Evolutionary conservation across 2,113 vertebrate species (phyloP), one percentile per base, ranked within the genome.

Genomic region (Megalops atlanticus): DNA sequence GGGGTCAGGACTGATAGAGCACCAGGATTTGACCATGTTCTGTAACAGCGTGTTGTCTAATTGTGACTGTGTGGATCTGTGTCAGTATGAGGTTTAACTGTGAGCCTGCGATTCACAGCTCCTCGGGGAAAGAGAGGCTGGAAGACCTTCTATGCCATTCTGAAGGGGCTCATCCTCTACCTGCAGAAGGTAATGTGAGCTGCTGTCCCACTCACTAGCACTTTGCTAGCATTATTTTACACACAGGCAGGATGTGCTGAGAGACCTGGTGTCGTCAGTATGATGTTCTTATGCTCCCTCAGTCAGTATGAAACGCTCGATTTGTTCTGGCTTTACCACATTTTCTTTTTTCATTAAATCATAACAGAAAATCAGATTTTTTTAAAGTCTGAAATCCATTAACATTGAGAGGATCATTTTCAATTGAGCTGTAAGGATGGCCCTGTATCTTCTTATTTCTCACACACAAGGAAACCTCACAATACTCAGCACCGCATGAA

Each of bases 121-220:
- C 95, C 98, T 0, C 94, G 97, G 78, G 98, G 98, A 33, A 98
- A 97, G 86, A 92, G 98, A n/a, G 92, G 98, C 38, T 99, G 98
- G 98, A 99, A 98, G 91, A 94, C 94, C 0, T 99, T 99, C 92
- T 96, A 97, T 0, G 96, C 94, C 54, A 94, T 96, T 81, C 91
- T 99, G 88, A 98, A 98, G 87, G 98, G 98, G 41, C 96, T 98
- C 91, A 96, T 99, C 77, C 96, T 99, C 76, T 98, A 99, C 90
- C 91, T 99, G 84, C 97, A 99, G 88, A 99, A 99, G 96, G 97
- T 99, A 93, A 83, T 39, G 5, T 54, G 5, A 7, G 5, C 74
- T 76, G 41, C 27, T 31, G 12, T 27, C 2, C 11, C 74, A 1
- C 14, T 74, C 4, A 74, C 21, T 15, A 24, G 7, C 16, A 24